Conservation (phyloP, 2,797 vertebrate genomes). For the Gila robusta region DNA sequence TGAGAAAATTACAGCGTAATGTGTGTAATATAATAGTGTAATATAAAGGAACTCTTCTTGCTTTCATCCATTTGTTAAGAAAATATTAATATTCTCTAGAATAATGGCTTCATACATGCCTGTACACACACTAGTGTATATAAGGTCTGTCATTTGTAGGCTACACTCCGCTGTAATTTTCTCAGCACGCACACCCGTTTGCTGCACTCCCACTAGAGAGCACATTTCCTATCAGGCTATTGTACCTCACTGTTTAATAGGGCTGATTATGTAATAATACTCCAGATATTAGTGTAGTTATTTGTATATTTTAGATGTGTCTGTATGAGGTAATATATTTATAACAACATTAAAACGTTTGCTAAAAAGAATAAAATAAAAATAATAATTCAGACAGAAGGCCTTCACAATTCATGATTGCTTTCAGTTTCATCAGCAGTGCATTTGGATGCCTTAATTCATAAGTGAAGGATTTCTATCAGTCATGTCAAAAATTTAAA, state of each 20-base stretch:
- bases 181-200: slow-evolving; percentile 22
- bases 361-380: not conserved
- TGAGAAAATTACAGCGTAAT: slow-evolving; percentile 13
- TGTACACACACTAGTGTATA: not conserved
- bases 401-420: not conserved
- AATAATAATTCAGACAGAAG: not conserved
- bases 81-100: too few species aligned
- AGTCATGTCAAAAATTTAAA: not conserved
- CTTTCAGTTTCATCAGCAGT: slow-evolving; percentile 32
- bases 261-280: not conserved
- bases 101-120: not conserved
- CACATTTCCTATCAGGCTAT: slow-evolving; percentile 1
- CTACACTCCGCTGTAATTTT: slow-evolving; percentile 8
- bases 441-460: not conserved
- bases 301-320: not conserved
- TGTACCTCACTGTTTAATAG: slow-evolving; percentile 16
- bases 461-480: slow-evolving; percentile 7
- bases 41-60: too few species aligned
- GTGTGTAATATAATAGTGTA: too few species aligned
- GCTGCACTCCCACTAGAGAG: not conserved
- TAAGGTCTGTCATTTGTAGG: not conserved
- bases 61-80: too few species aligned
- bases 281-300: not conserved
- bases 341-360: not conserved
- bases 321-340: not conserved